Base-by-base conservation (phyloP, 2,888 invertebrate species). In the Thecocarcelia acutangulata region DNA sequence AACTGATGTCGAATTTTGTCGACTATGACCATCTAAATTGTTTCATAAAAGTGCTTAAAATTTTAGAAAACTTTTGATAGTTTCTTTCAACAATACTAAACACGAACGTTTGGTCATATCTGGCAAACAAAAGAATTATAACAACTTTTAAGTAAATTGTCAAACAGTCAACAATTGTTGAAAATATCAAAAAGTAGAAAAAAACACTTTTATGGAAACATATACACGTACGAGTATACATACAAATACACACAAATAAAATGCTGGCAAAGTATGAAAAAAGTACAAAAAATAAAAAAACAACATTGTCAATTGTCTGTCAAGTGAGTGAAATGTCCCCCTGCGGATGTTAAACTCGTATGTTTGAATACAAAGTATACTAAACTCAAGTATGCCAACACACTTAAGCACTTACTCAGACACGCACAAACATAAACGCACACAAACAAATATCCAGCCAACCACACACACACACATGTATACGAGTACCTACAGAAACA, bases 261-360 rank as follows among this genome's bases (percentile, higher is more conserved):
- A 24, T 24, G 9, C 64, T 63, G 42, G 48, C 8, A 72, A 74
- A 24, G 17, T 66, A 9, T 44, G 33, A 50, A 46, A 9, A 63
- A 70, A 58, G 24, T 19, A 33, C 9, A 33, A 33, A 3, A 33
- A 33, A 3, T 17, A 44, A 0, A 58, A 48, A 9, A 61, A 61
- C 37, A 61, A 66, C 58, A 66, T 72, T 76, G 52, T 70, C 80
- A 70, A 80, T 75, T 70, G 77, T 81, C 72, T 76, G 72, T 77
- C 81, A 77, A 81, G 81, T 77, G 72, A 61, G 48, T 73, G 66
- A 75, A 80, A 80, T 73, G 76, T 78, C 76, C 75, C 73, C 79
- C 73, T 76, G 58, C 81, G 83, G 84, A 78, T 78, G 54, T 81
- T 78, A 12, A 21, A 12, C 46, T 76, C 54, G 19, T 37, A 72